phyloP scores from a whole-genome alignment of 2,888 invertebrate genomes.

The Gastrophysa polygoni region DNA sequence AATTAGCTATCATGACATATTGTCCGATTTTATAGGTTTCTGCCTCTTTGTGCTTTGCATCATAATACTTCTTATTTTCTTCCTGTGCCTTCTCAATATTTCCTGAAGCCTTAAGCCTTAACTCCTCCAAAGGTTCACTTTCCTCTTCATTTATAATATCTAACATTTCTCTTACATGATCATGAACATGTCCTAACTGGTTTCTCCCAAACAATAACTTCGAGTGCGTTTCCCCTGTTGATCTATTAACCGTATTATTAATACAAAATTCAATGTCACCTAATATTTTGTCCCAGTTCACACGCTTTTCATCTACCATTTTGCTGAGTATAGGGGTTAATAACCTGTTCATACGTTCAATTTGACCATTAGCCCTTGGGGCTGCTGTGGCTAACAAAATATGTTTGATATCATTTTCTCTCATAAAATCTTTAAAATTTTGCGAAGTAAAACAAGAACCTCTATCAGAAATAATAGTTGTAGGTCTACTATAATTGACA shows the following conservation, averaged over 20 bases:
- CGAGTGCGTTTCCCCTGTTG: slow-evolving; percentile 41
- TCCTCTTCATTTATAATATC: neutral
- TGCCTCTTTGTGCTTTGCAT: slow-evolving; percentile 38
- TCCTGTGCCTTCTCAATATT: slow-evolving; percentile 9
- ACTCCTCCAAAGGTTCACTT: neutral
- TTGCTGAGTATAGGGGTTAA: slow-evolving; percentile 29
- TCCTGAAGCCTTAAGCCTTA: slow-evolving; percentile 8
- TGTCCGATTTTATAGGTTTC: slow-evolving; percentile 32
- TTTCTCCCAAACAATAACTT: slow-evolving; percentile 41
- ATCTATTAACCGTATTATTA: slow-evolving; percentile 41
- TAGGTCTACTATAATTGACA: slow-evolving; percentile 24
- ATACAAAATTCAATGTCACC: slow-evolving; percentile 34
- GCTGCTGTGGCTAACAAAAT: slow-evolving; percentile 27
- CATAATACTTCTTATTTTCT: slow-evolving; percentile 27
- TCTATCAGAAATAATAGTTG: slow-evolving; percentile 28
- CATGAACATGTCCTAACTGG: slow-evolving; percentile 14
- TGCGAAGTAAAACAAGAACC: slow-evolving; percentile 26
- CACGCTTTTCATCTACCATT: slow-evolving; percentile 15
- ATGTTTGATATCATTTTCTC: slow-evolving; percentile 16
- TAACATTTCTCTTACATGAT: slow-evolving; percentile 15
- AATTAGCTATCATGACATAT: slow-evolving; percentile 38
- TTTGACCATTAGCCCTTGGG: slow-evolving; percentile 36
- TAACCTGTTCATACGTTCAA: slow-evolving; percentile 31
- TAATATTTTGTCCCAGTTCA: slow-evolving; percentile 32
- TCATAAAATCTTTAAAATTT: slow-evolving; percentile 24